Base-by-base conservation (phyloP, 1,140 invertebrate genomes). In the Pseudomyrmex gracilis region DNA sequence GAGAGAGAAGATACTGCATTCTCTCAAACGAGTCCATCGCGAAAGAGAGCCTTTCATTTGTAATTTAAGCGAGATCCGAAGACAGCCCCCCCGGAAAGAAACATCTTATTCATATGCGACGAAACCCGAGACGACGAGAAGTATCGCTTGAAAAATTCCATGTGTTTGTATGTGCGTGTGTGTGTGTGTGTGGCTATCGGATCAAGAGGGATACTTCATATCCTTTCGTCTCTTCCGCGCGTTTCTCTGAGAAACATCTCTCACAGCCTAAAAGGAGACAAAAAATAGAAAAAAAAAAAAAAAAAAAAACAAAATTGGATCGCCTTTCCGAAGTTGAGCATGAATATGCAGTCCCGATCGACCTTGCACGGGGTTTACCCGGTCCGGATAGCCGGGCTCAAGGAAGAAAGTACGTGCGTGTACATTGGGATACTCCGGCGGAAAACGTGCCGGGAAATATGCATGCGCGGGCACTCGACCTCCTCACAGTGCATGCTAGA, bases 381-480 rank as follows among this genome's bases (percentile, higher is more conserved):
- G 57, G 57, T 57, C 82, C 85, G 83, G 76, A 71, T 70, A 80
- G 76, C 76, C 66, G 45, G 66, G 66, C 76, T 88, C 85, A 82
- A 82, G 61, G 73, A 87, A 73, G 45, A 77, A 66, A 77, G 64
- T 58, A 85, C 70, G 83, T 76, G 84, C 73, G 70, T 80, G 74
- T 83, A 82, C 73, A 73, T 49, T 53, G 70, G 60, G 73, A 74
- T 86, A 89, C 71, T 34, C 67, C 85, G 61, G 49, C 64, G 80
- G 74, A 77, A 34, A 90, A 91, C 89, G 87, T 91, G 88, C 89
- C 60, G 73, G 82, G 85, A 90, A 92, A 91, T 92, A 91, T 91
- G 85, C 84, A 92, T 89, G 87, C 61, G 63, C 73, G 80, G 85
- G 61, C 83, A 3, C 34, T 78, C 67, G 80, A 83, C 85, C 80